A percentile compares a stretch with the other conserved stretches of the same genome.
phyloP scores from a whole-genome alignment of 2,797 vertebrate genomes.

The Scomberomorus guttatus region DNA sequence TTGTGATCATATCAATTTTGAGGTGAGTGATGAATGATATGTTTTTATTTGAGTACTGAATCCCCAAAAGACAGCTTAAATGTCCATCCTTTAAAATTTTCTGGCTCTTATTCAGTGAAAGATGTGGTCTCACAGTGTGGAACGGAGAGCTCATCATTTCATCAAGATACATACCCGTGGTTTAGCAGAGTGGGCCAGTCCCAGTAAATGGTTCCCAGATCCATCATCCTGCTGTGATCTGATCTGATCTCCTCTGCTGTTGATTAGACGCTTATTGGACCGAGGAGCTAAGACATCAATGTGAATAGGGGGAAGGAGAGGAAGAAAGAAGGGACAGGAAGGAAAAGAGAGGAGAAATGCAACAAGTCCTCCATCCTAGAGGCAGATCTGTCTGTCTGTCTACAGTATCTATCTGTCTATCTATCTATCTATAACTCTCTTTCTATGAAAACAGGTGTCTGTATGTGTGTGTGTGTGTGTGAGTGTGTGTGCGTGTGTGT shows the following conservation, averaged over 20 bases:
- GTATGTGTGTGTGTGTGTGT: background rate
- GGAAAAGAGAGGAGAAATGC: background rate
- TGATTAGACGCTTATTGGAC: conserved; percentile 86
- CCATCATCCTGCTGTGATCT: conserved; percentile 84
- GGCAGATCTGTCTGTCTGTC: conserved; percentile 10
- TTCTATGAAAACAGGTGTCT: conserved; percentile 16
- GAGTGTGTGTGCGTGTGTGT: conserved; percentile 3
- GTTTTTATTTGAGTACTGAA: background rate
- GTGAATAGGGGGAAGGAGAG: conserved; percentile 50
- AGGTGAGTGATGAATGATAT: background rate
- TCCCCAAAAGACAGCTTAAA: background rate
- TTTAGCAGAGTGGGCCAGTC: conserved; percentile 78
- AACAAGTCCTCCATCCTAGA: background rate
- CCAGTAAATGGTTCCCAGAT: conserved; percentile 86
- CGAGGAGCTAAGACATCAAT: conserved; percentile 82
- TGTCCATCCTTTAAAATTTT: conserved; percentile 28
- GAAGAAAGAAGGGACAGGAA: background rate
- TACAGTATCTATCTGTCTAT: background rate
- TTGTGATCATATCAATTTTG: background rate
- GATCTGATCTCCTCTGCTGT: conserved; percentile 80
- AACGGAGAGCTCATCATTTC: conserved; percentile 77
- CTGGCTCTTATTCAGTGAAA: conserved; percentile 22
- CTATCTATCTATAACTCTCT: conserved; percentile 13
- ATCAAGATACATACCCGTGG: conserved; percentile 72
- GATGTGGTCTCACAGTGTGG: conserved; percentile 41